Conservation (phyloP, 1,140 invertebrate genomes). For the Muscidifurax raptorellus region DNA sequence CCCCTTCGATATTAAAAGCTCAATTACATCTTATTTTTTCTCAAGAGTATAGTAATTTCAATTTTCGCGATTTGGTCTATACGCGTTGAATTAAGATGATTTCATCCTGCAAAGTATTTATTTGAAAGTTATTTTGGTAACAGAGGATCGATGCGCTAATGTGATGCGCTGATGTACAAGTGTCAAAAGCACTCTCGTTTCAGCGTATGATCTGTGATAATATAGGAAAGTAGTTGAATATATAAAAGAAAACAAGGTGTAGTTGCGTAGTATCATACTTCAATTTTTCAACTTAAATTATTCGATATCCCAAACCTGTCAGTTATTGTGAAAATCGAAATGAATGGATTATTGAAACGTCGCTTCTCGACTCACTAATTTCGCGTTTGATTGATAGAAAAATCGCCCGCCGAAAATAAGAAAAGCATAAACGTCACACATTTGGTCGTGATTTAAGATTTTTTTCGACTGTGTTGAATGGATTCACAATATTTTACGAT, state of each 20-base stretch:
- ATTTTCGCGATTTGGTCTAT: no score
- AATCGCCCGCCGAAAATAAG: background rate
- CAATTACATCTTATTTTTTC: background rate
- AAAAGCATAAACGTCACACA: background rate
- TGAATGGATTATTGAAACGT: background rate
- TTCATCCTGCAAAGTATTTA: background rate
- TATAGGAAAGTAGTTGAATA: constrained; percentile 45
- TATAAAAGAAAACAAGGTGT: constrained; percentile 9
- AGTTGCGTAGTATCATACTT: background rate
- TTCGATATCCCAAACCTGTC: background rate
- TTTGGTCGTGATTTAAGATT: constrained; percentile 28
- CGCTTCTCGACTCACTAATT: background rate
- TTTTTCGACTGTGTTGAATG: constrained; percentile 68
- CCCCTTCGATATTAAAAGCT: background rate
- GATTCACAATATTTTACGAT: constrained; percentile 68
- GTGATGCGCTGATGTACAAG: constrained; percentile 1
- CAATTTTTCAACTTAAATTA: constrained; percentile 10
- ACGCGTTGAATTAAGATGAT: no score
- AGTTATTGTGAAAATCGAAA: background rate
- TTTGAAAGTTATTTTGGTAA: constrained; percentile 1
- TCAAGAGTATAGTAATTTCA: background rate
- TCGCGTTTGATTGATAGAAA: background rate
- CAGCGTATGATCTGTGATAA: constrained; percentile 50
- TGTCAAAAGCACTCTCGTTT: constrained; percentile 4
- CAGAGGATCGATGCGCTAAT: background rate